Evolutionary conservation across 2,797 vertebrate species (phyloP).

Genomic region (Pangasius djambal): DNA sequence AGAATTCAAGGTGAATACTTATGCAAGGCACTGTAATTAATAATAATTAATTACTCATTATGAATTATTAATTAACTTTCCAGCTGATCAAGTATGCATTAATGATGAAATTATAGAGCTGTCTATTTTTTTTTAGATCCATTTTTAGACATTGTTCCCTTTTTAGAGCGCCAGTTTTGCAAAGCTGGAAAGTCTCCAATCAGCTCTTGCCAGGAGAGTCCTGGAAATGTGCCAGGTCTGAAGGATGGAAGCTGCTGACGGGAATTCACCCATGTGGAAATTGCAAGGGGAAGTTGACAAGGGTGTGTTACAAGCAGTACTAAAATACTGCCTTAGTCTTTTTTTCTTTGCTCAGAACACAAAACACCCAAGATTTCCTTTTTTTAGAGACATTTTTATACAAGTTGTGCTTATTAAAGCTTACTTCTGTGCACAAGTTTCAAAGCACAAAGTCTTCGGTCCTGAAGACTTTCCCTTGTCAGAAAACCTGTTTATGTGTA

Average conservation of each 20-base stretch:
- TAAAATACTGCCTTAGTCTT: not conserved
- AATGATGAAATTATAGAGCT: conserved; percentile 4
- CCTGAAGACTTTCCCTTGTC: not conserved
- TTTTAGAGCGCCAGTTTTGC: not conserved
- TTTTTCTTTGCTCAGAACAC: not conserved
- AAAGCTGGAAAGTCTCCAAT: conserved; percentile 18
- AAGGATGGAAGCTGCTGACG: conserved; percentile 12
- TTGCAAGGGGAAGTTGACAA: not conserved
- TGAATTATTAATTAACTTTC: conserved; percentile 25
- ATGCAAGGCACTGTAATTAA: conserved; percentile 4
- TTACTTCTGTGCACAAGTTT: not conserved
- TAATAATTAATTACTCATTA: conserved; percentile 15
- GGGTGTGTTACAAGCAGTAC: not conserved
- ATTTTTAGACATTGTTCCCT: not conserved
- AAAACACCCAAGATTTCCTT: not conserved
- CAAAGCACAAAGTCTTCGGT: not conserved
- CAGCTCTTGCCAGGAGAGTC: not conserved
- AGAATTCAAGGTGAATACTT: not conserved
- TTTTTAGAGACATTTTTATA: not conserved
- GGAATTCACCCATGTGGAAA: conserved; percentile 11
- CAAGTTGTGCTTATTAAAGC: not conserved
- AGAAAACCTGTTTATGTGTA: not conserved
- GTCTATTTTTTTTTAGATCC: not conserved
- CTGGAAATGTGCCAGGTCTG: conserved; percentile 16
- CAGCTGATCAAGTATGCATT: conserved; percentile 12